A percentile compares a stretch with the other conserved stretches of the same genome.
phyloP scores from a whole-genome alignment of 2,797 vertebrate species.

The Amniataba percoides region DNA sequence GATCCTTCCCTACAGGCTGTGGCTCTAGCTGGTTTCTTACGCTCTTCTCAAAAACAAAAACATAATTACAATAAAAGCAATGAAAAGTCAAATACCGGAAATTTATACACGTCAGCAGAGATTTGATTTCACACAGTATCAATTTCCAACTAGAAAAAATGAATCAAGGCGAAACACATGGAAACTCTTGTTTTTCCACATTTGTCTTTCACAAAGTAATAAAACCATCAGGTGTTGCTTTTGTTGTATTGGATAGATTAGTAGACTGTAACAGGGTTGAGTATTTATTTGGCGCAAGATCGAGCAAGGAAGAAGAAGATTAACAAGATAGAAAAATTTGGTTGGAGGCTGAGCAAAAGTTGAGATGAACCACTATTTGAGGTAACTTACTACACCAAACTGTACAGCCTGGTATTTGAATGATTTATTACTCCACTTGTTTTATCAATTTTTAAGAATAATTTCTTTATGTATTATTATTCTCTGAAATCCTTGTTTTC shows the following conservation, averaged over 20 bases:
- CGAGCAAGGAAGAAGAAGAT: not conserved
- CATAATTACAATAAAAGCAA: constrained; percentile 58
- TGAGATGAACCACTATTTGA: not conserved
- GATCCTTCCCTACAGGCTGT: constrained; percentile 76
- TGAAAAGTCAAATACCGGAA: constrained; percentile 68
- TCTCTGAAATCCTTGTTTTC: not conserved
- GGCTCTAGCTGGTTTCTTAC: constrained; percentile 51
- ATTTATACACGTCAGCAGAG: constrained; percentile 48
- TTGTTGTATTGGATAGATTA: not conserved
- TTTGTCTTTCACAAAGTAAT: constrained; percentile 1
- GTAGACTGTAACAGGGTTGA: not conserved
- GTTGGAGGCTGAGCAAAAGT: not conserved
- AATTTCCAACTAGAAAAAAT: constrained; percentile 50
- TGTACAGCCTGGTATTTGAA: not conserved
- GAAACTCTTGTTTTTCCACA: constrained; percentile 3
- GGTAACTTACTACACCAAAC: not conserved
- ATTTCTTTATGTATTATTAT: not conserved
- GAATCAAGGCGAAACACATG: constrained; percentile 41
- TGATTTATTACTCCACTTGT: not conserved
- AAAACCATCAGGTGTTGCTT: not conserved
- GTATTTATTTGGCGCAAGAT: not conserved
- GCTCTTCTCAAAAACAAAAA: constrained; percentile 63
- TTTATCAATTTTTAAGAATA: not conserved
- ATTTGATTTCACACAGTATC: constrained; percentile 56
- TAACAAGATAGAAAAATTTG: not conserved